Base-by-base conservation (phyloP, 2,888 invertebrate species). In the Caprella mutica region DNA sequence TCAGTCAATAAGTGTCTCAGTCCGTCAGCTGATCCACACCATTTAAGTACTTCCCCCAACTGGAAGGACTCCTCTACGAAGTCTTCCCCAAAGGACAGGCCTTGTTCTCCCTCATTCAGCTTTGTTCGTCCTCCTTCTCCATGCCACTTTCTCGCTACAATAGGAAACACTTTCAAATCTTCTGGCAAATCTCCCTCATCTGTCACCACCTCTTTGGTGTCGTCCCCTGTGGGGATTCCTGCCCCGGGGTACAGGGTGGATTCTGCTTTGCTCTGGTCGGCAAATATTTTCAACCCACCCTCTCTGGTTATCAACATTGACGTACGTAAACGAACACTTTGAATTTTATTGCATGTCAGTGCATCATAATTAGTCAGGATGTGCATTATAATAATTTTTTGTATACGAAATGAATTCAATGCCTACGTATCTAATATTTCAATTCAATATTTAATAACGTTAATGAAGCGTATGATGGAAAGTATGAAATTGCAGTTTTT, bases 261-360 rank as follows among this genome's bases (percentile, higher is more conserved):
- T 48, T 58, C 58, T 14, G 62, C 58, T 5, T 56, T 62, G 23
- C 51, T 62, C 24, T 62, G 62, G 62, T 56, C 62, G 26, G 58
- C 58, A 6, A 27, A 48, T 21, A 58, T 62, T 30, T 62, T 62
- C 40, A 59, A 58, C 17, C 58, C 58, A 4, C 58, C 61, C 9
- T 58, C 58, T 9, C 61, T 61, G 39, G 56, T 61, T 58, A 61
- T 61, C 27, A 58, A 58, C 46, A 26, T 61, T n/a, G 61, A 58
- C 9, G 61, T 61, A 48, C 17, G 61, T 57, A n/a, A 24, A n/a
- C 23, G 8, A n/a, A 35, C 14, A 35, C 12, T 42, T n/a, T 21
- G n/a, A n/a, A n/a, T n/a, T n/a, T n/a, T n/a, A n/a, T n/a, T n/a
- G n/a, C n/a, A 33, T 12, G 12, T 33, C 8, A 12, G 35, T 8